These are phyloP conservation scores for Rousettus leschenaultii DNA, from an alignment of 2,113 vertebrate species.

Conservation along the genomic window DNA sequence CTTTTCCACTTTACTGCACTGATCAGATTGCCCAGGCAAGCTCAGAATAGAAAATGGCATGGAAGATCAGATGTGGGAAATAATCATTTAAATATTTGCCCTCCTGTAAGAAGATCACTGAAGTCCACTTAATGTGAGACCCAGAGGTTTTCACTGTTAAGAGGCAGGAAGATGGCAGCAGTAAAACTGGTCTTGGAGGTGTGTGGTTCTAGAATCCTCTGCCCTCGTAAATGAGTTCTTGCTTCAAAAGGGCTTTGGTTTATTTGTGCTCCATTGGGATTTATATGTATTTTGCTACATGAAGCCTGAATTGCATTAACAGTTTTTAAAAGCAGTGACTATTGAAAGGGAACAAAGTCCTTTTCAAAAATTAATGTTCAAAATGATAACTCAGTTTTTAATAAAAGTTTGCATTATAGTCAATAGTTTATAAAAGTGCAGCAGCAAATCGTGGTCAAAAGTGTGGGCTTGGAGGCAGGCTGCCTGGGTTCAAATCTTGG, in stretches of 20 bases:
- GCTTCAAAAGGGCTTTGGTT: not conserved
- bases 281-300: not conserved
- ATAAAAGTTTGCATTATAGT: not conserved
- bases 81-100: not conserved
- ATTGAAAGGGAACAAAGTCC: not conserved
- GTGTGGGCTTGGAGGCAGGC: not conserved
- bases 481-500: not conserved
- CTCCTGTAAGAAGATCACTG: not conserved
- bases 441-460: rapidly evolving
- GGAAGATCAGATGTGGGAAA: not conserved
- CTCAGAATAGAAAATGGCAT: not conserved
- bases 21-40: not conserved
- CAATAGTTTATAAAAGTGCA: not conserved
- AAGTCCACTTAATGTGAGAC: not conserved
- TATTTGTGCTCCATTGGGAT: not conserved
- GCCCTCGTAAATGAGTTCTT: not conserved
- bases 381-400: not conserved
- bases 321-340: constrained; percentile 21
- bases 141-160: not conserved
- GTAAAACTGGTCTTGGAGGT: not conserved
- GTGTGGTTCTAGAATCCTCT: not conserved
- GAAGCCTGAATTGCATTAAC: not conserved
- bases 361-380: not conserved
- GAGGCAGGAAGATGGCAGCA: not conserved
- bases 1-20: not conserved